Evolutionary conservation across 2,888 invertebrate genomes (phyloP), one percentile per base, ranked within the genome.

Genomic region (Iphiclides podalirius): DNA sequence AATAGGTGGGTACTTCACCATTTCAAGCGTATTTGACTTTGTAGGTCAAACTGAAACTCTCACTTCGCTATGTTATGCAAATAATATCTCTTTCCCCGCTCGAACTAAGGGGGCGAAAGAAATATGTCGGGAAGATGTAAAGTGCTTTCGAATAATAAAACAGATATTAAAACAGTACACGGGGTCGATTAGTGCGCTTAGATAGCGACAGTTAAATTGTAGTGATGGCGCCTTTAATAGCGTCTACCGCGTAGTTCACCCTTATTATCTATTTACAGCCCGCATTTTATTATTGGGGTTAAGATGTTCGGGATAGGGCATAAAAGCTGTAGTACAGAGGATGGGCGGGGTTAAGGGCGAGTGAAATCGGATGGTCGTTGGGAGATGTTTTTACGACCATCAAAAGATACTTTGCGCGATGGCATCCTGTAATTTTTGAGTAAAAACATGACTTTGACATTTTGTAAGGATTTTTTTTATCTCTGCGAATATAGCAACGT

Each of bases 281-380:
- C 75, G 73, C 87, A 87, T 88, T 87, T 88, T 87, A 87, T 88
- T 87, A 88, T 88, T 85, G 86, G 85, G 87, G 87, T 87, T 88
- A 88, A 85, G 83, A 83, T 67, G 72, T 70, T 64, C 53, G 66
- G 68, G 70, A 70, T 69, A 70, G 68, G 67, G 67, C 62, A 75
- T 79, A 79, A 79, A 80, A 76, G 73, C 66, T 70, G 72, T 67
- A 59, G 66, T 70, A 69, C 68, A 70, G 61, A 55, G 68, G 63
- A 59, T 69, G 61, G 85, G 85, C 77, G 80, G 73, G 70, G 75
- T 70, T 64, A 64, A 70, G 64, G 67, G 70, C 60, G 65, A 64
- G 69, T 50, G 60, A 78, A 79, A 83, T 80, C 83, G 83, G 79
- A 79, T 81, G 77, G 63, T 74, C 80, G 82, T 85, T 86, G 85